Evolutionary conservation across 2,113 vertebrate species (phyloP), one percentile per base, ranked within the genome.

Genomic region (Columbina picui): DNA sequence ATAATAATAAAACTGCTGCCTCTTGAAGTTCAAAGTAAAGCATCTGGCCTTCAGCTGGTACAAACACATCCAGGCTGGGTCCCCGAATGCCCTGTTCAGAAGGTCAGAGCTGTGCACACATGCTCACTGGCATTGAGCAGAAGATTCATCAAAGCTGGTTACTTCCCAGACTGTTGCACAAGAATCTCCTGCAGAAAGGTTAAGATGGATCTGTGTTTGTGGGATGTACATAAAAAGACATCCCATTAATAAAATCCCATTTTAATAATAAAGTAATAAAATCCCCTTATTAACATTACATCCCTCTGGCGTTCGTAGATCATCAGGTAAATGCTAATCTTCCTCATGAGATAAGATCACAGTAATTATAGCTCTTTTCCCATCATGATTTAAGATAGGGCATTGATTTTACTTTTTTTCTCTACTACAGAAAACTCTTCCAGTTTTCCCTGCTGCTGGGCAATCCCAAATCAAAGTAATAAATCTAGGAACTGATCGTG

Each of bases 391-490:
- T 57, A 36, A 11, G 41, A 27, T 61, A 39, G 8, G 17, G 17
- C n/a, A 73, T 13, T 93, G n/a, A 85, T 69, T 64, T 81, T 27
- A 20, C 9, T 67, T 81, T 70, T 18, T 88, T 30, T n/a, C 27
- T 82, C 5, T 45, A 78, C 52, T 93, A 64, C 95, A 99, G 99
- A 98, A 98, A 98, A 99, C 98, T 26, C 91, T 98, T 57, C 99
- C 99, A 27, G 95, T 84, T 60, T 99, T 99, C 89, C 99, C 99
- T 61, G 77, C 91, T 17, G 84, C 80, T 71, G 95, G 91, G 5
- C 97, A 98, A 95, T 47, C 94, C 71, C 99, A 99, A 97, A 20
- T 99, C n/a, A 99, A 98, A 94, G 60, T 99, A 84, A 59, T 99
- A 52, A 99, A 99, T 95, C 94, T 99, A 76, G 98, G 95, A 38